Conservation (phyloP, 2,113 vertebrate genomes). For the Psephotus haematonotus region DNA sequence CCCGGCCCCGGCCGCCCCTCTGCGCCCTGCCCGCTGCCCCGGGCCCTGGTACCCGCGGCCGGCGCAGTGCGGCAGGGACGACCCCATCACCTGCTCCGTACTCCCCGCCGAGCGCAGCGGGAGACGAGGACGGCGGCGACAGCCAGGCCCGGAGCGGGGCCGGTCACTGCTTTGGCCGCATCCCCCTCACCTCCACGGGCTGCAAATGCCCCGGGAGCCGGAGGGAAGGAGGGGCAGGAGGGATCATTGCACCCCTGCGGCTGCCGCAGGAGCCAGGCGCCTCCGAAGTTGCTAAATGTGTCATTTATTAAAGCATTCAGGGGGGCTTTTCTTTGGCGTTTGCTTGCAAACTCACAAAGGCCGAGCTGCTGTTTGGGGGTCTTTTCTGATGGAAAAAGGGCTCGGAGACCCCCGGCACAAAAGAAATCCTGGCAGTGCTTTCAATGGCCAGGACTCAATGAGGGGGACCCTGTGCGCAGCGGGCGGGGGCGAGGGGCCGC, state of each 20-base stretch:
- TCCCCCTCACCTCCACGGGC: neutral
- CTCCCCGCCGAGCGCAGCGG: neutral
- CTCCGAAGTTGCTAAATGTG: constrained; percentile 74
- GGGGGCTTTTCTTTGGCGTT: constrained; percentile 72
- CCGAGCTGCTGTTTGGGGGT: constrained; percentile 78
- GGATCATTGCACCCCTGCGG: constrained; percentile 37
- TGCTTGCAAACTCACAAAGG: constrained; percentile 78
- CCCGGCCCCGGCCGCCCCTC: neutral
- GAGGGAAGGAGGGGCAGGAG: neutral
- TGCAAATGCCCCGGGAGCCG: constrained; percentile 15
- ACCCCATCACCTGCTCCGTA: neutral
- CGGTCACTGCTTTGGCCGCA: neutral
- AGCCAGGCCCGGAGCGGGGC: neutral
- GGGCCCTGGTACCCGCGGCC: neutral
- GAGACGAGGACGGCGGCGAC: neutral
- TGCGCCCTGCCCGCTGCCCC: neutral
- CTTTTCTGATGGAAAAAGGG: constrained; percentile 78
- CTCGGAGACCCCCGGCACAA: constrained; percentile 81
- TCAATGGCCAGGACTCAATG: constrained; percentile 83
- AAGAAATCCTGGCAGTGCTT: constrained; percentile 84
- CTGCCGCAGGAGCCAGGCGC: constrained; percentile 55
- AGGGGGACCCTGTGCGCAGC: constrained; percentile 72
- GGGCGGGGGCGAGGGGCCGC: constrained; percentile 49
- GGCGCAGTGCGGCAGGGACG: neutral
- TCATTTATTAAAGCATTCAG: constrained; percentile 78